A percentile compares a stretch with the other conserved stretches of the same genome.
Evolutionary conservation across 1,140 invertebrate species (phyloP).

Genomic region (Dendroctonus ponderosae): DNA sequence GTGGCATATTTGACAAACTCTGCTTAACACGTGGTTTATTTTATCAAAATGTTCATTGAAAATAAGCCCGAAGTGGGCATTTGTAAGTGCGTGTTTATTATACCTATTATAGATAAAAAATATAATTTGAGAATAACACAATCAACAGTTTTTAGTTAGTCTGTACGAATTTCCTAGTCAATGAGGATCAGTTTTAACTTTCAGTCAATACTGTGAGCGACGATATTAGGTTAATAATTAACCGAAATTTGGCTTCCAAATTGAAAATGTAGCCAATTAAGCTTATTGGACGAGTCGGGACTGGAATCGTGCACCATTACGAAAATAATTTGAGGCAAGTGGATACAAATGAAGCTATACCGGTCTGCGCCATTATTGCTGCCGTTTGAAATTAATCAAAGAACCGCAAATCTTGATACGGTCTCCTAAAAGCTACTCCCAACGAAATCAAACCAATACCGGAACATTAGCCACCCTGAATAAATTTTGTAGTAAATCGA

Average conservation of each 20-base stretch:
- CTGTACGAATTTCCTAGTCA: too few relatives aligned
- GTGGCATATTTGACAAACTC: too few relatives aligned
- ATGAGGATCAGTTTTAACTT: too few relatives aligned
- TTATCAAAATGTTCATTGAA: too few relatives aligned
- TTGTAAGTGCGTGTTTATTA: too few relatives aligned
- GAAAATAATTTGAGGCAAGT: slow-evolving; percentile 18
- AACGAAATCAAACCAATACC: slow-evolving; percentile 12
- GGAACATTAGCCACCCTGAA: slow-evolving; percentile 15
- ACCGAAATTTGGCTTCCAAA: slow-evolving; percentile 13
- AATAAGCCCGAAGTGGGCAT: too few relatives aligned
- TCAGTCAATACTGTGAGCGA: neutral
- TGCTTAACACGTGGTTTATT: too few relatives aligned
- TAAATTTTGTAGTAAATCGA: slow-evolving; percentile 18
- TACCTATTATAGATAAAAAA: too few relatives aligned
- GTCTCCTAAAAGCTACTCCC: slow-evolving; percentile 17
- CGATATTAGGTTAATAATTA: slow-evolving; percentile 9
- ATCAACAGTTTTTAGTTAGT: too few relatives aligned
- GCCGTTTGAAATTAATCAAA: slow-evolving; percentile 26
- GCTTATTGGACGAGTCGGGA: slow-evolving; percentile 1
- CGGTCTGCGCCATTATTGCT: slow-evolving; percentile 15
- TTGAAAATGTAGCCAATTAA: slow-evolving; percentile 14
- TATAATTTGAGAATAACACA: too few relatives aligned
- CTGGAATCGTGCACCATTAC: slow-evolving; percentile 21
- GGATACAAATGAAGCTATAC: slow-evolving; percentile 11
- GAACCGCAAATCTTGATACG: slow-evolving; percentile 26